Evolutionary conservation across 2,797 vertebrate species (phyloP).

Genomic region (Gymnocypris eckloni): DNA sequence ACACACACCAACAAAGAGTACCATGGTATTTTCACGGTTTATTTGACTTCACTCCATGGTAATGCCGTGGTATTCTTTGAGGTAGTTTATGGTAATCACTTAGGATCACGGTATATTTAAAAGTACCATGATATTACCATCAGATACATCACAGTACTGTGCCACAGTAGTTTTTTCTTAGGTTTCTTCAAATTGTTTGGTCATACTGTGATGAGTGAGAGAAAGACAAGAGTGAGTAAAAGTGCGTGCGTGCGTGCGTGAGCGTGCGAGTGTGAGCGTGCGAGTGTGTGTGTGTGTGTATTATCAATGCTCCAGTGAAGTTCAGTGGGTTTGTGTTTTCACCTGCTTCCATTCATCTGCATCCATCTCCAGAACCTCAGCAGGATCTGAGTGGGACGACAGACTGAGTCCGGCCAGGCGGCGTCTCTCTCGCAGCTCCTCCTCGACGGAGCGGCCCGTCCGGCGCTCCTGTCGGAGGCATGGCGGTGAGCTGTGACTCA

Average conservation of each 20-base stretch:
- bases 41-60: background rate
- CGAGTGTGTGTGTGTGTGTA: background rate
- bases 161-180: background rate
- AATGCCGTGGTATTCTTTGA: background rate
- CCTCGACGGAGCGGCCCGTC: slow-evolving; percentile 74
- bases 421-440: slow-evolving; percentile 79
- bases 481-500: slow-evolving; percentile 57
- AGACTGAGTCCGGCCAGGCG: slow-evolving; percentile 73
- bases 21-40: background rate
- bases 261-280: background rate
- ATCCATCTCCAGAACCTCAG: slow-evolving; percentile 58
- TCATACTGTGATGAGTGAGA: slow-evolving; percentile 9
- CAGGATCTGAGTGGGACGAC: slow-evolving; percentile 59
- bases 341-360: slow-evolving; percentile 79
- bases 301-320: background rate
- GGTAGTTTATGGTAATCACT: background rate
- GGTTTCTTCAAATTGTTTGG: background rate
- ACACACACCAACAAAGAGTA: background rate
- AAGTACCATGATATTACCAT: background rate
- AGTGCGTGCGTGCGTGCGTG: background rate
- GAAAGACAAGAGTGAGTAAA: background rate
- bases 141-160: background rate
- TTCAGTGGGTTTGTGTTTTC: background rate
- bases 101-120: background rate
- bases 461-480: slow-evolving; percentile 44